These are phyloP conservation scores for Anser cygnoides DNA, from an alignment of 2,113 vertebrate species.

Conservation along the genomic window DNA sequence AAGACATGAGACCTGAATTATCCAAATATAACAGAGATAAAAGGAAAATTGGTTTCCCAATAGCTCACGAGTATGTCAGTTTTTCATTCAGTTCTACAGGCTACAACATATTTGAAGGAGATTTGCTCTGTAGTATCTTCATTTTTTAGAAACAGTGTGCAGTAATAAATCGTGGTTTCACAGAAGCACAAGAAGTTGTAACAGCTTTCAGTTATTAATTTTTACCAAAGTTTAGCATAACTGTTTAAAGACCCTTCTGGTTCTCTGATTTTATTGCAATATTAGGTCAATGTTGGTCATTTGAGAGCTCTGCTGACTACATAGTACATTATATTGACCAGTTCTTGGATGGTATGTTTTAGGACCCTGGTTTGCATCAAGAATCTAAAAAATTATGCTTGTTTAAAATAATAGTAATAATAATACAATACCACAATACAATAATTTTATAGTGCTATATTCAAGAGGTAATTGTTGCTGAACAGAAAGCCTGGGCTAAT, in stretches of 20 bases:
- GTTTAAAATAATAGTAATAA: neutral
- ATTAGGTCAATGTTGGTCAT: neutral
- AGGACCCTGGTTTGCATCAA: neutral
- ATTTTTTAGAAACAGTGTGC: neutral
- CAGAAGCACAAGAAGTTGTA: neutral
- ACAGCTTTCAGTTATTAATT: neutral
- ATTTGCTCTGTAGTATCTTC: neutral
- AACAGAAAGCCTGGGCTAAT: neutral
- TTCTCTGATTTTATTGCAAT: neutral
- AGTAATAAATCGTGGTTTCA: neutral
- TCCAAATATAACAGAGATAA: neutral
- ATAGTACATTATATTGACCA: neutral
- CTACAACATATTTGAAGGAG: neutral
- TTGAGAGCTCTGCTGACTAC: neutral
- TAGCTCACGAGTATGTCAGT: neutral
- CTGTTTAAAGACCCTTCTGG: neutral
- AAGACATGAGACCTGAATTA: neutral
- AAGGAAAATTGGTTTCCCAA: neutral
- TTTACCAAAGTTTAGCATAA: neutral
- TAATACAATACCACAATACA: rapidly evolving
- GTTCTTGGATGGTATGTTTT: neutral
- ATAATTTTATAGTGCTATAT: neutral
- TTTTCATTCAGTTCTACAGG: neutral
- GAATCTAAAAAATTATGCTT: neutral
- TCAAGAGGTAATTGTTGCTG: neutral